Evolutionary conservation across 1,140 invertebrate species (phyloP).

Genomic region (Hyles euphorbiae): DNA sequence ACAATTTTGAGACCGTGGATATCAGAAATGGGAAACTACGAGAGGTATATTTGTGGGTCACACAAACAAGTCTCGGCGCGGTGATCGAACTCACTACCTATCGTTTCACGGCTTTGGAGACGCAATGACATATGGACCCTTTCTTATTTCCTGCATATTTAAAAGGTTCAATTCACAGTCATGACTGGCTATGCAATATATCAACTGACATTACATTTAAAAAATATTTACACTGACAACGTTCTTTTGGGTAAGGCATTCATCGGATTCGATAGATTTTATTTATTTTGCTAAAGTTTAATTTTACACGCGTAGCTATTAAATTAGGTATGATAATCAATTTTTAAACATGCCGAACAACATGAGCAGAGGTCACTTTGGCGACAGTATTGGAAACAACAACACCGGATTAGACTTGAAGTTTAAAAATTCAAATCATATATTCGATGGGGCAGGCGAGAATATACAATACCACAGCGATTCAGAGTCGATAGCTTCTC

Average conservation of each 20-base stretch:
- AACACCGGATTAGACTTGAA: constrained; percentile 29
- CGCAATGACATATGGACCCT: too few species aligned
- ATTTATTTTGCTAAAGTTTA: constrained; percentile 17
- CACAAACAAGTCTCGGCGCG: too few species aligned
- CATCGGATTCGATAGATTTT: constrained; percentile 17
- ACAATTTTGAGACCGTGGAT: too few species aligned
- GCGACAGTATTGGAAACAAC: constrained; percentile 54
- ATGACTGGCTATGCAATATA: background rate
- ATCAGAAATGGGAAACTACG: too few species aligned
- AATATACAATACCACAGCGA: constrained; percentile 63
- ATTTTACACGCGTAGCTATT: constrained; percentile 4
- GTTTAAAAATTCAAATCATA: constrained; percentile 43
- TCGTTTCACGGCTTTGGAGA: too few species aligned
- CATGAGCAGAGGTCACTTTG: constrained; percentile 49
- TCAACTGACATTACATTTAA: background rate
- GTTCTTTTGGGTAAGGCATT: constrained; percentile 24
- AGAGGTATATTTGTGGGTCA: too few species aligned
- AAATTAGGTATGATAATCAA: background rate
- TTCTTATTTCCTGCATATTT: too few species aligned
- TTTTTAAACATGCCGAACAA: constrained; percentile 49
- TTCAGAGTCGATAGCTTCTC: constrained; percentile 51
- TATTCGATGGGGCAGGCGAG: constrained; percentile 64
- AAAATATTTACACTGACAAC: constrained; percentile 5
- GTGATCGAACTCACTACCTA: too few species aligned
- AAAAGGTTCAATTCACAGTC: too few species aligned